Base-by-base conservation (phyloP, 1,140 invertebrate genomes). In the Goniozus legneri region DNA sequence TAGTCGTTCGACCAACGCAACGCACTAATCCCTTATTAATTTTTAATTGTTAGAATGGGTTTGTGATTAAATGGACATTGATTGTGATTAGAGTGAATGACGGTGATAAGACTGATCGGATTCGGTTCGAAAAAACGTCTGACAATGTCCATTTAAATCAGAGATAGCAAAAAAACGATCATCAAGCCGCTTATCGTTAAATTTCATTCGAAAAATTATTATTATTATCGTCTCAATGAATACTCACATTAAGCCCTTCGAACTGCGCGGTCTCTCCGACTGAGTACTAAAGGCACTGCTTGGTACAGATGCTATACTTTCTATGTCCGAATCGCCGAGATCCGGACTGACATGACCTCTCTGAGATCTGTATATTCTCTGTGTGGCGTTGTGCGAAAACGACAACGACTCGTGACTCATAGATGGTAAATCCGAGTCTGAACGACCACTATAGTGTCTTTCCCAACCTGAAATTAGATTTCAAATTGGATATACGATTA, bases 221-320 rank as follows among this genome's bases (percentile, higher is more conserved):
- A n/a, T n/a, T n/a, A n/a, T n/a, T n/a, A n/a, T n/a, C n/a, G n/a
- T n/a, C n/a, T n/a, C n/a, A n/a, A n/a, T n/a, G n/a, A n/a, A n/a
- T 65, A 70, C 78, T 82, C 79, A 88, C 86, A 85, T 85, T 60
- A 83, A 73, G 60, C 76, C 77, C 60, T 82, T 79, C 31, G 86
- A 88, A 42, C 84, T 86, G 51, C 87, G 79, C 12, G 89, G 89
- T 60, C 89, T 77, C 78, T 94, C 91, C 57, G 89, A 92, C 73
- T 94, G 91, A 45, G 91, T 94, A 58, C 90, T 92, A 74, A 93
- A 92, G 63, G 91, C 88, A 81, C 90, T 92, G 64, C 90, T 92
- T 34, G 88, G 90, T 46, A 91, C 86, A 35, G 87, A 89, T 34
- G 82, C 87, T 44, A 91, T 87, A 59, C 88, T 91, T 75, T 94